Evolutionary conservation across 2,888 invertebrate species (phyloP).

Genomic region (Mantis religiosa): DNA sequence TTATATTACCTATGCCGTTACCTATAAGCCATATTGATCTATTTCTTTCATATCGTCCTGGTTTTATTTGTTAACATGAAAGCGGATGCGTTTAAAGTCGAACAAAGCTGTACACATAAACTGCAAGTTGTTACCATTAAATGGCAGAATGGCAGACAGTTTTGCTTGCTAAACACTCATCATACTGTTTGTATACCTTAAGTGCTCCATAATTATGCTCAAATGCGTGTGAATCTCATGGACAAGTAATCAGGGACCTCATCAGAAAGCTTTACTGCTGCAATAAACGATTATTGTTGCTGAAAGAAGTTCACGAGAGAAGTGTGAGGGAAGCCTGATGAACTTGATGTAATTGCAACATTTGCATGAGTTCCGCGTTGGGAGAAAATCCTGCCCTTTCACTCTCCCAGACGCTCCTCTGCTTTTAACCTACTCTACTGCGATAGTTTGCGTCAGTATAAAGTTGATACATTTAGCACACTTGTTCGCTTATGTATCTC

Average conservation of each 20-base stretch:
- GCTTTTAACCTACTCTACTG: not conserved
- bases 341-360: not conserved
- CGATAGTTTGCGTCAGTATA: not conserved
- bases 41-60: too few relatives aligned
- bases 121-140: not conserved
- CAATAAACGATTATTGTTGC: not conserved
- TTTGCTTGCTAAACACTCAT: not conserved
- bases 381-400: not conserved
- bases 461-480: too few relatives aligned
- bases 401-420: not conserved
- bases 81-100: too few relatives aligned
- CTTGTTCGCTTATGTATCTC: too few relatives aligned
- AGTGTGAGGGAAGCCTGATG: not conserved
- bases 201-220: not conserved
- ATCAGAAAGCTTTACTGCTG: not conserved
- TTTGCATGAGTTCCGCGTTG: not conserved
- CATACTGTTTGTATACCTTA: not conserved
- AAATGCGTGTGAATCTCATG: not conserved
- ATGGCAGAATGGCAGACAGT: too few relatives aligned
- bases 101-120: not conserved
- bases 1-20: too few relatives aligned
- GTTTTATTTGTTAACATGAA: too few relatives aligned
- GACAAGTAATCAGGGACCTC: not conserved
- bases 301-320: not conserved
- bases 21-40: too few relatives aligned